phyloP scores from a whole-genome alignment of 2,797 vertebrate genomes.

The Podargus strigoides region DNA sequence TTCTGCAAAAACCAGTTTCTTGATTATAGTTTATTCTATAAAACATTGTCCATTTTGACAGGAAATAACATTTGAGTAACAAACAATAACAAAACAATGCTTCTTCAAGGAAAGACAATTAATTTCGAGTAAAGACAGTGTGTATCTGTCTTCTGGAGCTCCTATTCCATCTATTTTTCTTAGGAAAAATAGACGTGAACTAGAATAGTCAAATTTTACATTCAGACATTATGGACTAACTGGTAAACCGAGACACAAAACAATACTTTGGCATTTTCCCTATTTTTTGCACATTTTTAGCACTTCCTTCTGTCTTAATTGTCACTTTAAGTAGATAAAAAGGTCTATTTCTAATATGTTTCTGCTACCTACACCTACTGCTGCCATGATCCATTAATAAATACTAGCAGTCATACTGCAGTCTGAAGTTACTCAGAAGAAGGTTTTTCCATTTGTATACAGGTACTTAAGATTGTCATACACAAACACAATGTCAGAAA shows the following conservation, averaged over 20 bases:
- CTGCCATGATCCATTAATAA: background rate
- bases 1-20: background rate
- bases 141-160: background rate
- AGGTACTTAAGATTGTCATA: background rate
- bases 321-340: background rate
- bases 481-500: background rate
- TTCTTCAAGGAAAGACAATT: background rate
- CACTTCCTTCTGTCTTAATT: background rate
- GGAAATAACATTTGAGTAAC: background rate
- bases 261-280: background rate
- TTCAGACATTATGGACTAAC: background rate
- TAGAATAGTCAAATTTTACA: background rate
- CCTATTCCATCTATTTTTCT: background rate
- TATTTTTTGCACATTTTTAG: background rate
- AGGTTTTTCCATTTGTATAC: background rate
- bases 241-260: background rate
- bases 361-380: background rate
- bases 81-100: background rate
- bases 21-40: background rate
- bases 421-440: background rate
- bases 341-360: background rate
- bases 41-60: background rate
- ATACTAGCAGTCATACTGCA: background rate
- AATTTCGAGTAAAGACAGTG: background rate
- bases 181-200: background rate